Base-by-base conservation (phyloP, 1,140 invertebrate genomes). In the Mamestra configurata region DNA sequence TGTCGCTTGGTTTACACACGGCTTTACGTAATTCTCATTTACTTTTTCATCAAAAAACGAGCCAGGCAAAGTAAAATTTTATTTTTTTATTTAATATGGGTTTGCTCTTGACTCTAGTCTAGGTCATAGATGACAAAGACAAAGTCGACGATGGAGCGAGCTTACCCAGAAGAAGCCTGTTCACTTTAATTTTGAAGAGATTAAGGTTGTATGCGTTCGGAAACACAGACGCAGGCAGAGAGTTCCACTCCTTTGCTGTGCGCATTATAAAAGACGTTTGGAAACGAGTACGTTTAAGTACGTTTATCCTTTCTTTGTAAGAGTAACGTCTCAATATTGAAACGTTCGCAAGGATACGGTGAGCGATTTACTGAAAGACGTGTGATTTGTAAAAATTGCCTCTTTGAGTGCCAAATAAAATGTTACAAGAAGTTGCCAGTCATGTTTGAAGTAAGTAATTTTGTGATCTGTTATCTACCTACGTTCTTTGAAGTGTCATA, bases 341-440 rank as follows among this genome's bases (percentile, higher is more conserved):
- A 40, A 11, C n/a, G 61, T 66, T 66, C 13, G 46, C 46, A 5
- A 31, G 13, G 46, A 18, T 2, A 7, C 51, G 5, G 18, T 20
- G 53, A 15, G 18, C 4, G 53, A 11, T 22, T 57, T 11, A 11
- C 22, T 24, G 35, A 20, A 64, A 66, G 61, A 40, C 11, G 15
- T 61, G 31, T 61, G 61, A 66, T 66, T 40, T 66, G 61, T 11
- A 18, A 20, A 40, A 31, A 40, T 18, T 66, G 35, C 15, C 35
- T 66, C 61, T 66, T 27, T 11, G 31, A 22, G n/a, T 37, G 31
- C 18, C 59, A 37, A 64, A 40, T 64, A 37, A 40, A 40, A 40
- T 66, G 35, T 66, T 66, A 4, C 35, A 11, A 35, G n/a, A 40
- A 66, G n/a, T 66, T 20, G 18, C 35, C 13, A 18, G 61, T 22